These are phyloP conservation scores for Eilema griseolum DNA, from an alignment of 2,888 invertebrate genomes.

Conservation along the genomic window DNA sequence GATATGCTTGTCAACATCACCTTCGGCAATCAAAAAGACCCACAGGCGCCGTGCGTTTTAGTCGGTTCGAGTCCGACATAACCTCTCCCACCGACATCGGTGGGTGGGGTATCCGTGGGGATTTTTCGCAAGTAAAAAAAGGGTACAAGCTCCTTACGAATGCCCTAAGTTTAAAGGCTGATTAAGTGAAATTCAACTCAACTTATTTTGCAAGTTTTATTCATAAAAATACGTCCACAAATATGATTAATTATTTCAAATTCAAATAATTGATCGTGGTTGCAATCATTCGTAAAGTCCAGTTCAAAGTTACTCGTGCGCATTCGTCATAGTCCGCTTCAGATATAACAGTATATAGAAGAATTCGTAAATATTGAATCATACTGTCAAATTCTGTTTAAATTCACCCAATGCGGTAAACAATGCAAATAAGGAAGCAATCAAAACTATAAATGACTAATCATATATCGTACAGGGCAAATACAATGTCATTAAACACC, in stretches of 20 bases:
- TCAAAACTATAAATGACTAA: background rate
- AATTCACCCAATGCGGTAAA: background rate
- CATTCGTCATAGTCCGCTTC: background rate
- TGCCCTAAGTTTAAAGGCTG: too few species aligned
- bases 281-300: background rate
- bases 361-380: background rate
- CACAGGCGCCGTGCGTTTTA: too few species aligned
- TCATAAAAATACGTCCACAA: background rate
- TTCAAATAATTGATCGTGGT: background rate
- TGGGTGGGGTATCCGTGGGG: too few species aligned
- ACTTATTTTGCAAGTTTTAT: background rate
- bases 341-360: background rate
- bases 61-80: too few species aligned
- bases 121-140: too few species aligned
- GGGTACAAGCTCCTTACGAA: too few species aligned
- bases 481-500: conserved; percentile 13
- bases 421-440: background rate
- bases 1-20: too few species aligned
- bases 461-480: conserved; percentile 1
- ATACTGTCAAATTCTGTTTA: background rate
- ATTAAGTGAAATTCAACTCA: too few species aligned
- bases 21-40: too few species aligned
- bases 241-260: background rate
- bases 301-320: background rate
- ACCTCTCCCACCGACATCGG: too few species aligned